Percentiles rank a stretch among this genome's conserved stretches.
Evolutionary conservation across 2,797 vertebrate species (phyloP).

Genomic region (Argya squamiceps): DNA sequence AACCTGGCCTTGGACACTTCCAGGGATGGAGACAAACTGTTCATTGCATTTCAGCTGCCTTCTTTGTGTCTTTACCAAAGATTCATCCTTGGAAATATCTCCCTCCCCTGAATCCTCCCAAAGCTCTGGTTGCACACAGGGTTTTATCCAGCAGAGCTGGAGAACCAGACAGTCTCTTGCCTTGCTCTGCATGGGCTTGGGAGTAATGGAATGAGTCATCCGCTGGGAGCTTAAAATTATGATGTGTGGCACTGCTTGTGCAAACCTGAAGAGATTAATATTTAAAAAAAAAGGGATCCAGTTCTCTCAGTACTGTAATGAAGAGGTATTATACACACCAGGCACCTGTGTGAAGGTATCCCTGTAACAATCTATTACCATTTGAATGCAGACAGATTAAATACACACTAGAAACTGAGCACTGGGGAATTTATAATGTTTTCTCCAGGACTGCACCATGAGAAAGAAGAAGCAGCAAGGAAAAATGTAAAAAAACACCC

Average conservation of each 20-base stretch:
- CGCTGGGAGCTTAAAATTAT: neutral
- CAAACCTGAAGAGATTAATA: conserved; percentile 44
- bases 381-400: conserved; percentile 40
- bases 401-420: neutral
- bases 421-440: neutral
- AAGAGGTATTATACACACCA: conserved; percentile 36
- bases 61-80: neutral
- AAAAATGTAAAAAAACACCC: neutral
- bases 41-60: neutral
- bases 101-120: neutral
- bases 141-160: neutral
- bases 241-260: neutral
- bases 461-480: neutral
- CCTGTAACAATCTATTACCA: conserved; percentile 10
- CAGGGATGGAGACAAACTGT: neutral
- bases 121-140: neutral
- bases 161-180: neutral
- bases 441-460: neutral
- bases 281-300: neutral
- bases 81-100: neutral
- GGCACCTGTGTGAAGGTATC: conserved; percentile 37
- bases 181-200: neutral
- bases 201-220: conserved; percentile 34
- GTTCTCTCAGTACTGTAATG: conserved; percentile 27
- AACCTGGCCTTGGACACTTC: rapidly evolving